Base-by-base conservation (phyloP, 1,140 invertebrate genomes). In the Lepidurus arcticus region DNA sequence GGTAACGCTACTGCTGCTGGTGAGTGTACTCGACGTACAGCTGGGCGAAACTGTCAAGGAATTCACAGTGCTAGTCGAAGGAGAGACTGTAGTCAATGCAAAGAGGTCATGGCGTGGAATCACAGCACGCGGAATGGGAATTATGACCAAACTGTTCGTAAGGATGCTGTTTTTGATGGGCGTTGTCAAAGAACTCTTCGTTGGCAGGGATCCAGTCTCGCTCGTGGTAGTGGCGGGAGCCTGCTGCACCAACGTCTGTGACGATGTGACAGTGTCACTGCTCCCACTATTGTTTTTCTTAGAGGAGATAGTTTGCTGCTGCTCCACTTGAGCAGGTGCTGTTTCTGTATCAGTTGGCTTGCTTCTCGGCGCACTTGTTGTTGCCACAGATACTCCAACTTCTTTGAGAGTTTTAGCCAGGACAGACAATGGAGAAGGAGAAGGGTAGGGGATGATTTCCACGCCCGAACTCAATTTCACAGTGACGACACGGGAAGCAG, bases 381-480 rank as follows among this genome's bases (percentile, higher is more conserved):
- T 34, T 34, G 34, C 34, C 34, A 34, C 34, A 34, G 34, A 34
- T 34, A 34, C 34, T 34, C 34, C 34, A 34, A 34, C 34, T 34
- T 34, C 34, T 34, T 34, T 34, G 34, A 34, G 34, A 4, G 34
- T 34, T 34, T 34, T 34, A 2, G 34, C 34, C 34, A 34, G 2
- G 34, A 34, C 34, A 34, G 34, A 34, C 34, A 34, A 34, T 34
- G 34, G 34, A 34, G 34, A 34, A 34, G 34, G 34, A 3, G 34
- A 34, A 34, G 34, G 34, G 34, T 34, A 34, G 43, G 42, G 42
- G 75, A 43, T 76, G 11, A 76, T 76, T 65, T 76, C 76, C 44
- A 76, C 76, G 34, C 44, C 42, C 3, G 53, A 7, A 21, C 44
- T 53, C 44, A 65, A 53, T 42, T 76, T 76, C 44, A 76, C 76